A percentile compares a stretch with the other conserved stretches of the same genome.
Evolutionary conservation across 2,113 vertebrate species (phyloP).

Genomic region (Chaetodon auriga): DNA sequence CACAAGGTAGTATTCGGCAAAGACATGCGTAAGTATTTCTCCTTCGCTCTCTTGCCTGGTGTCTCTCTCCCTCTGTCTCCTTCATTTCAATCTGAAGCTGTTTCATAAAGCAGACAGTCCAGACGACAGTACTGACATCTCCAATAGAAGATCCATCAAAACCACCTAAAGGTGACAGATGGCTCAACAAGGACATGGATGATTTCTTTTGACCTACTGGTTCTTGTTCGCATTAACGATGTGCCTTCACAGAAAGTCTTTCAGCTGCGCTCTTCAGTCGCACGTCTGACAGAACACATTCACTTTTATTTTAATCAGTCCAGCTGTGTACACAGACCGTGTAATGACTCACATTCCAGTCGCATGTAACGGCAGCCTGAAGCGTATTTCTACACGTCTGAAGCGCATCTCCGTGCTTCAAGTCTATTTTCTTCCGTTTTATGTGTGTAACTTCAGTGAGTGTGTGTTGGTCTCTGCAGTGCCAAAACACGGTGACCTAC

Average conservation of each 20-base stretch:
- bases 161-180: conserved; percentile 54
- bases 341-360: background rate
- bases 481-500: background rate
- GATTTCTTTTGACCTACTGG: conserved; percentile 50
- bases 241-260: background rate
- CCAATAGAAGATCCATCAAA: conserved; percentile 49
- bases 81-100: conserved; percentile 51
- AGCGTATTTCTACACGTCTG: background rate
- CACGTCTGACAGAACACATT: background rate
- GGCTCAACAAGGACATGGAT: conserved; percentile 28
- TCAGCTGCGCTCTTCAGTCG: background rate
- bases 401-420: background rate
- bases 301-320: conserved; percentile 1
- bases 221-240: conserved; percentile 23
- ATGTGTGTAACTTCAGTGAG: background rate
- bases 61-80: conserved; percentile 42
- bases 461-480: background rate
- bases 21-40: conserved; percentile 43
- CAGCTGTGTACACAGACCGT: background rate
- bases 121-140: conserved; percentile 51
- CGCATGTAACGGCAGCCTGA: background rate
- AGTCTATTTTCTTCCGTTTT: background rate
- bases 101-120: conserved; percentile 51
- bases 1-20: conserved; percentile 27
- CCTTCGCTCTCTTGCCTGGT: conserved; percentile 29